These are phyloP conservation scores for Drosophila cardini DNA, from an alignment of 1,140 invertebrate genomes.

Conservation along the genomic window DNA sequence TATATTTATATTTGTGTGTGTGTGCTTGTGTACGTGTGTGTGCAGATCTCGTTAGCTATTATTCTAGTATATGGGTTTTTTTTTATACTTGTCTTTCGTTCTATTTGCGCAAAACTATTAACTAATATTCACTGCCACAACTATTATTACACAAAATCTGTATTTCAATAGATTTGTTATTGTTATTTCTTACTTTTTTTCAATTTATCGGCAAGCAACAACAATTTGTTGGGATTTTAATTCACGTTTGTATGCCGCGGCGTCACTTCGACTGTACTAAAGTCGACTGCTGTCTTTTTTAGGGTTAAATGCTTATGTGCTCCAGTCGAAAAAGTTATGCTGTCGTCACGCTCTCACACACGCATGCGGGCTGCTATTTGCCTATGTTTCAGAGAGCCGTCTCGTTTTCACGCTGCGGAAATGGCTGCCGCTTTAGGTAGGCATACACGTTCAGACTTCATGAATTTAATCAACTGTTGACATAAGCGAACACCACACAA, in stretches of 20 bases:
- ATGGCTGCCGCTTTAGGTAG: slow-evolving; percentile 58
- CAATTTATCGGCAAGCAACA: slow-evolving; percentile 53
- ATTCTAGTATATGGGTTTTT: slow-evolving; percentile 49
- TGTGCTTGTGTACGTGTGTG: slow-evolving; percentile 29
- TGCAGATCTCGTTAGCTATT: slow-evolving; percentile 33
- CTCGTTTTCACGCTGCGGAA: slow-evolving; percentile 56
- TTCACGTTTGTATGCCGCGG: slow-evolving; percentile 71
- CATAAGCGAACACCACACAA: slow-evolving; percentile 4
- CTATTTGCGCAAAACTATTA: background rate
- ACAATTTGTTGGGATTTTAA: slow-evolving; percentile 61
- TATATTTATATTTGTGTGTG: slow-evolving; percentile 2
- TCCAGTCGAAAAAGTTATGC: slow-evolving; percentile 7
- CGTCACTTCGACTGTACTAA: slow-evolving; percentile 82
- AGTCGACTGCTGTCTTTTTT: slow-evolving; percentile 74
- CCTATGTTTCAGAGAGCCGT: slow-evolving; percentile 15
- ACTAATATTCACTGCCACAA: slow-evolving; percentile 27
- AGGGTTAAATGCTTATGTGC: slow-evolving; percentile 70
- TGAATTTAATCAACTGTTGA: background rate
- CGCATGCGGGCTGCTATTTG: slow-evolving; percentile 21
- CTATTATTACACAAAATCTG: background rate
- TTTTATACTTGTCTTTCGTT: slow-evolving; percentile 25
- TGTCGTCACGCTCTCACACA: slow-evolving; percentile 43
- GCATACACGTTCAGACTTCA: slow-evolving; percentile 34
- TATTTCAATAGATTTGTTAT: slow-evolving; percentile 19
- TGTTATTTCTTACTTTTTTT: slow-evolving; percentile 27